Evolutionary conservation across 2,888 invertebrate species (phyloP), one percentile per base, ranked within the genome.

Genomic region (Metacarcinus magister): DNA sequence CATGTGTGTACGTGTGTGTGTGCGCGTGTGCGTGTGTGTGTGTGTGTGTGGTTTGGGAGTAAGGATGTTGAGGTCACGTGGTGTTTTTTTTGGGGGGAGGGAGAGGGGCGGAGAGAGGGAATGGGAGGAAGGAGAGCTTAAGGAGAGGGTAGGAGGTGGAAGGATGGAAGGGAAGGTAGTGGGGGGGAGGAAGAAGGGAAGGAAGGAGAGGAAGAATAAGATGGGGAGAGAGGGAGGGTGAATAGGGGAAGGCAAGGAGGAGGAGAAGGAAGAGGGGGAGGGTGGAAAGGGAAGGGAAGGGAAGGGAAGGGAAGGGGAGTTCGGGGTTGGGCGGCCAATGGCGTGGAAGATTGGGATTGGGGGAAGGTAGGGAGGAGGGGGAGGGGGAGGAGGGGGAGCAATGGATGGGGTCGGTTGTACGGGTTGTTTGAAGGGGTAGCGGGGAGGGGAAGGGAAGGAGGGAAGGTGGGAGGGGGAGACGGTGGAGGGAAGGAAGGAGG

Each of bases 61-160:
- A 60, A 89, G 95, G 93, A 95, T 95, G 95, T 93, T 93, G 95
- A 95, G 95, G 93, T 93, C 93, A 95, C 54, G 93, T 46, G 60
- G 92, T 82, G 32, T 32, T 28, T 39, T 0, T 0, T 39, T 0
- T 0, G 39, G 82, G 32, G 13, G 32, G 32, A 32, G 13, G 93
- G 54, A 32, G 54, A 60, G 93, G 95, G 82, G n/a, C 10, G 92
- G 67, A 32, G 75, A n/a, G 75, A 91, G 46, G 60, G 60, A 44
- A 0, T 23, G 10, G 94, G 46, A 39, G 82, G 43, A 39, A 54
- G 48, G 54, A 44, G 54, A 48, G 10, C 32, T 32, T 32, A 54
- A 39, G 92, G 44, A 43, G 82, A 60, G 44, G 89, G 48, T 60
- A 39, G n/a, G 93, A 75, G 48, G 60, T n/a, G 67, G 67, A 67